phyloP scores from a whole-genome alignment of 2,113 vertebrate species.

The Pterocles burchelli region DNA sequence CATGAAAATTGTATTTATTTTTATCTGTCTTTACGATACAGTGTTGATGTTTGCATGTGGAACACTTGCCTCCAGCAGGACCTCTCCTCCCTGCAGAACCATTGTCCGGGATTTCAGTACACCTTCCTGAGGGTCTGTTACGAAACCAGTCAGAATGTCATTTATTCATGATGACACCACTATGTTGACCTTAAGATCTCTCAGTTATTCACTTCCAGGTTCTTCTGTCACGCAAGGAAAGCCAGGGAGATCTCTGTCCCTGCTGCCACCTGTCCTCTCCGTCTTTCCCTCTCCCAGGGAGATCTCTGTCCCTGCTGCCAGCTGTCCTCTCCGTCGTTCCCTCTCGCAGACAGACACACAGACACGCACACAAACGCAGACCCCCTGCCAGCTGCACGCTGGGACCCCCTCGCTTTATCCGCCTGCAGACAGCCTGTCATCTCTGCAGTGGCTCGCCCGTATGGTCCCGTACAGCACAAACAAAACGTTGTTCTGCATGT shows the following conservation, averaged over 20 bases:
- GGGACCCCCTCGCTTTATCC: too few species aligned
- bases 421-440: neutral
- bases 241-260: neutral
- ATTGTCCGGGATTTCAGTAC: neutral
- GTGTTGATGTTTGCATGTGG: neutral
- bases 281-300: neutral
- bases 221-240: neutral
- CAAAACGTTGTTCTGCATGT: neutral
- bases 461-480: too few species aligned
- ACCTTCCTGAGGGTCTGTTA: neutral
- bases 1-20: neutral
- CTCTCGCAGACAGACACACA: neutral
- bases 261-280: neutral
- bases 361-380: too few species aligned
- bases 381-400: neutral
- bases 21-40: rapidly evolving
- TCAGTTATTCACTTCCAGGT: neutral
- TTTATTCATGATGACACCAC: rapidly evolving
- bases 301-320: neutral
- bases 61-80: neutral
- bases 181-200: neutral
- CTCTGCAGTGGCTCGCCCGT: neutral
- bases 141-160: neutral
- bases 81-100: neutral
- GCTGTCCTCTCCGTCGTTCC: neutral